phyloP scores from a whole-genome alignment of 2,113 vertebrate genomes.

The Anas platyrhynchos region DNA sequence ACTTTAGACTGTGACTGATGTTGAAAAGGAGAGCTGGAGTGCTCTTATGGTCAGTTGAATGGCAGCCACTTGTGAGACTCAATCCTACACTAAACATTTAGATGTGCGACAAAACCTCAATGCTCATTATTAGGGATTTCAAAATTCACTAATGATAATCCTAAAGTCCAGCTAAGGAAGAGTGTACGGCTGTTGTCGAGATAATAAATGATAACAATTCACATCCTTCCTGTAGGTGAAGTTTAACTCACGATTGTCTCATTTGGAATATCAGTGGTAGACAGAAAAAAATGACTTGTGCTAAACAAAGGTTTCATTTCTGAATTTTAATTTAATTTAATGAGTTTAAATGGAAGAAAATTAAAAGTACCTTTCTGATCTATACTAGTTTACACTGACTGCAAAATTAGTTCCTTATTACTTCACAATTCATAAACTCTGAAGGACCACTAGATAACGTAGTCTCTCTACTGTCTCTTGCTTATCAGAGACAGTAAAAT shows the following conservation, averaged over 20 bases:
- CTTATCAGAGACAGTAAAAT: neutral
- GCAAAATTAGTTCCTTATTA: neutral
- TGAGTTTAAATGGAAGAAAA: neutral
- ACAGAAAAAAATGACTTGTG: neutral
- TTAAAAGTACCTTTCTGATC: neutral
- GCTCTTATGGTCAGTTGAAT: neutral
- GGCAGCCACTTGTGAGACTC: neutral
- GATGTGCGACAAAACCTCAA: neutral
- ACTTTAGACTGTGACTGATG: neutral
- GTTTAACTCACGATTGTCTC: neutral
- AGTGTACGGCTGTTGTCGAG: neutral
- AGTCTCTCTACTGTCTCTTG: neutral
- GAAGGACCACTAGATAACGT: neutral
- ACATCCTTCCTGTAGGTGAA: neutral
- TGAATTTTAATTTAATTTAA: neutral
- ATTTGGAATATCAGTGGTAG: neutral
- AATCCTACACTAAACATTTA: neutral
- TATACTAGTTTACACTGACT: neutral
- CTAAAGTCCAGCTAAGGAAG: neutral
- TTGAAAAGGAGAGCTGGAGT: neutral
- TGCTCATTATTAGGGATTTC: neutral
- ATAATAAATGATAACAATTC: neutral
- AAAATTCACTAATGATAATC: neutral
- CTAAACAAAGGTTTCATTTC: neutral
- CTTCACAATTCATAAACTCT: neutral